phyloP scores from a whole-genome alignment of 2,797 vertebrate species.

The Gymnoscopelus braueri region DNA sequence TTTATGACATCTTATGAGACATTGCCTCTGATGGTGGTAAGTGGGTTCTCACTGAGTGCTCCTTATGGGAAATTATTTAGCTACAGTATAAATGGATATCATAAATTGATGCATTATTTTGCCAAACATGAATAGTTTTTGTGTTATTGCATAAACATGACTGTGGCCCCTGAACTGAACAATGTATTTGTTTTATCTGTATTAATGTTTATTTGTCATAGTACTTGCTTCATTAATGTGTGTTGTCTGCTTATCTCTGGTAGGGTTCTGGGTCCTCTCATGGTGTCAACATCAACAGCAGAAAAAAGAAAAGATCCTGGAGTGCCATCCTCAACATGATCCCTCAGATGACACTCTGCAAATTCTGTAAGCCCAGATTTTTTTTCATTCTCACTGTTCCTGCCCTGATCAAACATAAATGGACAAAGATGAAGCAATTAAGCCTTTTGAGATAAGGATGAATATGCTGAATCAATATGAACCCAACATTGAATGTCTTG shows the following conservation, averaged over 20 bases:
- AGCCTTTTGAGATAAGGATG: too few relatives aligned
- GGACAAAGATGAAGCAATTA: too few relatives aligned
- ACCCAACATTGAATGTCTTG: too few relatives aligned
- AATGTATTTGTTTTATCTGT: background rate
- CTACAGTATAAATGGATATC: background rate
- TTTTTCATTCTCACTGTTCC: background rate
- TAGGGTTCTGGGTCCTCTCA: slow-evolving; percentile 63
- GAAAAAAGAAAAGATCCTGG: slow-evolving; percentile 44
- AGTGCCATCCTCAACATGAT: slow-evolving; percentile 49
- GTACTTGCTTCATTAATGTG: background rate
- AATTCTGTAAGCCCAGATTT: slow-evolving; percentile 62
- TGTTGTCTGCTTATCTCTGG: background rate
- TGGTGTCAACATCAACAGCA: slow-evolving; percentile 13
- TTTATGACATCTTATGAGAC: slow-evolving; percentile 56
- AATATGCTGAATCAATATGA: too few relatives aligned
- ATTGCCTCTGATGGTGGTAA: slow-evolving; percentile 68
- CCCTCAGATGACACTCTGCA: slow-evolving; percentile 62
- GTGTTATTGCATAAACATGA: background rate
- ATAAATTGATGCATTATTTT: background rate
- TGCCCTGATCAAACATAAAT: background rate
- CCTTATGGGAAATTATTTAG: too few relatives aligned
- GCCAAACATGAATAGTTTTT: background rate
- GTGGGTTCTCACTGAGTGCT: slow-evolving; percentile 15
- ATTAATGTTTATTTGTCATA: background rate
- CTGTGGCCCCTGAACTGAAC: background rate